Base-by-base conservation (phyloP, 2,113 vertebrate species). In the Lophius piscatorius region DNA sequence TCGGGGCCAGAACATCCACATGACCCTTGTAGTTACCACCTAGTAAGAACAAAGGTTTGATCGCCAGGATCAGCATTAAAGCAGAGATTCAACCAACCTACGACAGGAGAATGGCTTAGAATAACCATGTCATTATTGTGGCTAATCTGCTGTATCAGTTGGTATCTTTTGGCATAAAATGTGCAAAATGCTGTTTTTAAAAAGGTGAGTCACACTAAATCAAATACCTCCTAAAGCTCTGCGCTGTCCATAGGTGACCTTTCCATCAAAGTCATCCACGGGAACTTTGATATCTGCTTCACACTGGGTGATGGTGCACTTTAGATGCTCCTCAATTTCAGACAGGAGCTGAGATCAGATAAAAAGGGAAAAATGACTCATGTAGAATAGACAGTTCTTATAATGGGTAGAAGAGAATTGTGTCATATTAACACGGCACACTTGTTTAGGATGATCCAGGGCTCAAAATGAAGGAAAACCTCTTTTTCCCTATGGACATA, bases 201-300 rank as follows among this genome's bases (percentile, higher is more conserved):
- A 31, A 9, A 2, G 29, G 11, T 3, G 29, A 6, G 9, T 31
- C 29, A 7, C 5, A 10, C 3, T 31, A 10, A 20, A 21, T 21
- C 20, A 45, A 92, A 83, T 83, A 97, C 97, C 96, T 35, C 93
- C 95, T 44, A 83, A 1, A 8, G 93, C 88, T 61, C 90, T 93
- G 61, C 93, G 96, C 57, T 98, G 91, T n/a, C 97, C 97, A 1
- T 99, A 99, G 1, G 92, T 94, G 58, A 99, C 97, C 58, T 98
- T 99, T 22, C 97, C 97, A 68, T 99, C 97, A 84, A 99, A 99
- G 29, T 99, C 97, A 76, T 99, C 97, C 58, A 96, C 40, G 0
- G 97, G 96, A 1, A 99, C 93, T 87, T 99, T 99, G 66, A 98
- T 92, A 77, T 99, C 97, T 1, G 94, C 88, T 80, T 98, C 97